Evolutionary conservation across 1,140 invertebrate species (phyloP), one percentile per base, ranked within the genome.

Genomic region (Eubasilissa regina): DNA sequence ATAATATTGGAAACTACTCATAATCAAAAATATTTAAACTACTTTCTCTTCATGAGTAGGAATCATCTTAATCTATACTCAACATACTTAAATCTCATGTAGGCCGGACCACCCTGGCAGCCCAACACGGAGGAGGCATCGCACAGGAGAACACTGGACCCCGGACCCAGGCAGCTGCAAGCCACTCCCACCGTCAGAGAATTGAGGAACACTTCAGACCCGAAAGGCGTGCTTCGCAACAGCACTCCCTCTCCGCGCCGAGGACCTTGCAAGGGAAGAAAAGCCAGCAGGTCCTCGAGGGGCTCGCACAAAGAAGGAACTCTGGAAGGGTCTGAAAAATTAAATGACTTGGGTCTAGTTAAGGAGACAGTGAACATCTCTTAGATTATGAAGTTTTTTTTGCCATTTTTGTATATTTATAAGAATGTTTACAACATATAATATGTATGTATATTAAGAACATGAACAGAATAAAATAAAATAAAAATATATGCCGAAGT

Each of bases 81-180:
- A n/a, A 17, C 60, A 44, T 78, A 64, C 60, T 64, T 55, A 48
- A 78, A 58, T 25, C 62, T 3, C 11, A 86, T 84, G 21, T 86
- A 92, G 10, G 92, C 87, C 0, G 92, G 91, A 62, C 89, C 91
- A 4, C 92, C 92, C 84, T 93, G 92, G 25, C 89, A 91, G 64
- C 91, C 90, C 0, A 91, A 84, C 0, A 91, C 88, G 0, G 91
- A 89, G 15, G 90, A 87, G 1, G 91, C 90, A 81, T 93, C 92
- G 19, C 90, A 92, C 17, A 93, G 87, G 48, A 93, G 83, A 4
- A 93, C 82, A 68, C 89, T 91, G 3, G 87, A 85, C 17, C 88
- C 76, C n/a, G 84, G 84, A 0, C 91, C 92, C 7, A 92, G 83
- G 55, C 90, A 84, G 51, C 91, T 92, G 74, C 91, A 92, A 13